Percentiles rank a stretch among this genome's conserved stretches.
Conservation (phyloP, 1,140 invertebrate species). For the Lineus longissimus region DNA sequence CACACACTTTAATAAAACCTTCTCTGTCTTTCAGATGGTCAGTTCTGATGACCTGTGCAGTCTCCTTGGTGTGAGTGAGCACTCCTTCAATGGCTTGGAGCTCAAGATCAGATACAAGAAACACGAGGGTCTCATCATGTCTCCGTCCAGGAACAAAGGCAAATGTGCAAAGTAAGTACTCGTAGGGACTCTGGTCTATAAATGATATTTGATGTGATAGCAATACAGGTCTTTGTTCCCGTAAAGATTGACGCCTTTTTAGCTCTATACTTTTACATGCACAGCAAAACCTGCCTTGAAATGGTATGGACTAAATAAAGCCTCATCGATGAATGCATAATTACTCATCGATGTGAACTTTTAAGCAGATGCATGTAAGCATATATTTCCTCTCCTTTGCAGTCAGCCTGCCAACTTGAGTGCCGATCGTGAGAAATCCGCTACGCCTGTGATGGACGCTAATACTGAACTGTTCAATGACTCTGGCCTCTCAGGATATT, state of each 20-base stretch:
- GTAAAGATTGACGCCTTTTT: too few relatives aligned
- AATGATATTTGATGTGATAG: background rate
- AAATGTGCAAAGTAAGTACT: slow-evolving; percentile 14
- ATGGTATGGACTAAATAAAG: too few relatives aligned
- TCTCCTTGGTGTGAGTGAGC: slow-evolving; percentile 38
- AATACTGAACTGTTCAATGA: slow-evolving; percentile 27
- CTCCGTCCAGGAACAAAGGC: slow-evolving; percentile 33
- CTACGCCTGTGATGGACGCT: slow-evolving; percentile 28
- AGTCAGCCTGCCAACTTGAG: background rate
- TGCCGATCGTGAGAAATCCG: slow-evolving; percentile 24
- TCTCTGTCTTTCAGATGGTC: slow-evolving; percentile 29
- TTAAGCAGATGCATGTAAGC: too few relatives aligned
- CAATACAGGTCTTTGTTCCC: background rate
- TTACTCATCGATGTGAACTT: too few relatives aligned
- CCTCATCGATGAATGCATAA: too few relatives aligned
- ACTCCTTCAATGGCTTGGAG: slow-evolving; percentile 27
- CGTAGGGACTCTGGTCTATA: background rate
- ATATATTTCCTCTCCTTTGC: too few relatives aligned
- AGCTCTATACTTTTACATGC: too few relatives aligned
- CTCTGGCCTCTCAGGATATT: slow-evolving; percentile 40
- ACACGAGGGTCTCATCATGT: slow-evolving; percentile 41
- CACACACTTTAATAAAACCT: background rate
- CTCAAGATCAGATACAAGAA: slow-evolving; percentile 36
- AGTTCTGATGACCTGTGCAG: slow-evolving; percentile 36
- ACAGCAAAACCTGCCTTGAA: too few relatives aligned